phyloP scores from a whole-genome alignment of 2,888 invertebrate species.

The Luperina nickerlii region DNA sequence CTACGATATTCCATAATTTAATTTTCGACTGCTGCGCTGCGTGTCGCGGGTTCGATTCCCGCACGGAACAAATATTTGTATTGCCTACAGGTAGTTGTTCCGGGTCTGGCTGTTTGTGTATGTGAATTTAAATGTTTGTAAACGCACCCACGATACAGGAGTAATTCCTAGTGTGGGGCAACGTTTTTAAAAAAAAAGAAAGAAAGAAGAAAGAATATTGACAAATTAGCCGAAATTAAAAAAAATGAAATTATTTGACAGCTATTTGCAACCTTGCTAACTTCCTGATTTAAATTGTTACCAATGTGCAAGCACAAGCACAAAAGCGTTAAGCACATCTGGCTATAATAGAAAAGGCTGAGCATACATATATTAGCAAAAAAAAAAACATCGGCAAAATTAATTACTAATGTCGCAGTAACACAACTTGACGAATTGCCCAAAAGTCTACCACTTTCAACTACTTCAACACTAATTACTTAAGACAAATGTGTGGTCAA shows the following conservation, averaged over 20 bases:
- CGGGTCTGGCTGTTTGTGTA: no score
- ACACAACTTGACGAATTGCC: slow-evolving; percentile 2
- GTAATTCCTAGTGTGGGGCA: no score
- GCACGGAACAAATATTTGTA: no score
- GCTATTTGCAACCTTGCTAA: no score
- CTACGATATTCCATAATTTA: background rate
- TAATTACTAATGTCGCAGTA: background rate
- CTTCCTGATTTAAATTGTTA: background rate
- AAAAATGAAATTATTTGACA: no score
- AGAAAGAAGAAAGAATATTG: background rate
- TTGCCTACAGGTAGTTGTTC: no score
- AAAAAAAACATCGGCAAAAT: background rate
- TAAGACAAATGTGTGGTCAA: slow-evolving; percentile 53
- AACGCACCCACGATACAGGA: no score
- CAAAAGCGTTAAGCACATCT: no score
- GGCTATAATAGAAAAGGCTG: background rate
- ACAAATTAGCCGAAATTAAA: background rate
- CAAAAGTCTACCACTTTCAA: slow-evolving; percentile 21
- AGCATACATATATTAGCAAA: background rate
- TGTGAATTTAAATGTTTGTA: no score
- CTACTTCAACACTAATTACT: slow-evolving; percentile 32
- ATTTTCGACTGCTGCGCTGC: no score
- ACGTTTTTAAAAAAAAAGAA: no score
- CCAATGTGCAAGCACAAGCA: background rate
- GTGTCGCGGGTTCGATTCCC: no score